phyloP scores from a whole-genome alignment of 2,797 vertebrate species.

The Sparidentex hasta region DNA sequence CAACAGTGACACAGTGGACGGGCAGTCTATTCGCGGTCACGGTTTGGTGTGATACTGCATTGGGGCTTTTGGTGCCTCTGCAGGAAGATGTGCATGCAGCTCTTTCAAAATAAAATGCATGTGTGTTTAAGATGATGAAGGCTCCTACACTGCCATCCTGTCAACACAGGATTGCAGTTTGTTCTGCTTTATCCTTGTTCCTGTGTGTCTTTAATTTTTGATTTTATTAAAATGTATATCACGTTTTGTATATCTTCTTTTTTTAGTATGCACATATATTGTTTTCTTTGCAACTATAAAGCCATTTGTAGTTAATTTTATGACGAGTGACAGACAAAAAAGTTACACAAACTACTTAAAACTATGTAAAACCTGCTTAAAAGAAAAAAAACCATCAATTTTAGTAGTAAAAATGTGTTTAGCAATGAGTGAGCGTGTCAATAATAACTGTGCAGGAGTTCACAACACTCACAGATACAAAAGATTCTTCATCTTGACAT shows the following conservation, averaged over 20 bases:
- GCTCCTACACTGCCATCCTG: no score
- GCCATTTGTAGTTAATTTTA: neutral
- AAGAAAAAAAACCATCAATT: neutral
- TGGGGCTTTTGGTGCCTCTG: no score
- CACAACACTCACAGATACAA: neutral
- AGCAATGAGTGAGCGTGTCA: neutral
- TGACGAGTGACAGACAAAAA: no score
- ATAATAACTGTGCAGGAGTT: slow-evolving; percentile 8
- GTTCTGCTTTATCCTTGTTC: no score
- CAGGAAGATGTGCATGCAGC: no score
- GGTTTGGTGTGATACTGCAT: no score
- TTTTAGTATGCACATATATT: neutral
- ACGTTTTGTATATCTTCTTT: neutral
- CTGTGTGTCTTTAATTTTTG: no score
- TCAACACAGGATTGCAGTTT: no score
- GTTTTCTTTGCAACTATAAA: neutral
- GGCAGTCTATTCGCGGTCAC: no score
- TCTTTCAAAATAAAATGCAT: no score
- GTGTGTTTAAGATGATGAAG: no score
- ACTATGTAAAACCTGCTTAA: neutral
- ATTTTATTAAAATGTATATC: neutral
- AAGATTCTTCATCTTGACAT: slow-evolving; percentile 39
- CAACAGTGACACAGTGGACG: no score
- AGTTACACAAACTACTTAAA: neutral
- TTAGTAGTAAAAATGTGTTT: neutral